phyloP scores from a whole-genome alignment of 2,797 vertebrate genomes.

The Diplodus sargus region DNA sequence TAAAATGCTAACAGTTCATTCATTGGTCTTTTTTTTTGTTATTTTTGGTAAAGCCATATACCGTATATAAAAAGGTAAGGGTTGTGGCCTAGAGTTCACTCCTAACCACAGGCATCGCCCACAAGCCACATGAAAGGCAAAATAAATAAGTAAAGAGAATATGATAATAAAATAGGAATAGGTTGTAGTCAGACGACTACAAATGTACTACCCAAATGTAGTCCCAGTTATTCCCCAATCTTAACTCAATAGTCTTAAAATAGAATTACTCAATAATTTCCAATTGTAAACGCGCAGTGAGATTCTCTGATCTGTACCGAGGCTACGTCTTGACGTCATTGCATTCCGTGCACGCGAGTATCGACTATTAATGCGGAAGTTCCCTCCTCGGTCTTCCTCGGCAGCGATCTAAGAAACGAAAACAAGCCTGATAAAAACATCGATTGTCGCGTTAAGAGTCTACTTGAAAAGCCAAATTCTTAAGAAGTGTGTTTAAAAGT shows the following conservation, averaged over 20 bases:
- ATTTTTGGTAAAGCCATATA: not conserved
- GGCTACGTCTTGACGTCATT: constrained; percentile 76
- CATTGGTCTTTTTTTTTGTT: not conserved
- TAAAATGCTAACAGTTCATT: not conserved
- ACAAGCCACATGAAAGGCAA: not conserved
- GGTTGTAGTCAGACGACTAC: too few relatives aligned
- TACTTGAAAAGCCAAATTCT: not conserved
- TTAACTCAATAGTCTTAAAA: not conserved
- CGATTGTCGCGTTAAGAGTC: constrained; percentile 2
- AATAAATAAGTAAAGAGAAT: not conserved
- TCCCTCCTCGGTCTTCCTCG: constrained; percentile 55
- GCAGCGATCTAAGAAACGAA: constrained; percentile 71
- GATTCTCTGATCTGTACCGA: not conserved
- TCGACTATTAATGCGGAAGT: constrained; percentile 88
- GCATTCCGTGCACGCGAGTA: constrained; percentile 71
- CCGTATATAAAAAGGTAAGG: not conserved
- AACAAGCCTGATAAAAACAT: constrained; percentile 58
- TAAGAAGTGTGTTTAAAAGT: not conserved
- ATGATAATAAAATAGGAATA: too few relatives aligned
- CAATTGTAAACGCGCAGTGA: not conserved
- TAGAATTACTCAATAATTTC: too few relatives aligned
- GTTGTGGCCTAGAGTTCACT: not conserved
- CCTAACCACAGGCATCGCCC: not conserved
- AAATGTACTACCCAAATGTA: not conserved
- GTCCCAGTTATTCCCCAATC: not conserved